A percentile compares a stretch with the other conserved stretches of the same genome.
phyloP scores from a whole-genome alignment of 2,888 invertebrate species.

The Lordiphosa fenestrarum region DNA sequence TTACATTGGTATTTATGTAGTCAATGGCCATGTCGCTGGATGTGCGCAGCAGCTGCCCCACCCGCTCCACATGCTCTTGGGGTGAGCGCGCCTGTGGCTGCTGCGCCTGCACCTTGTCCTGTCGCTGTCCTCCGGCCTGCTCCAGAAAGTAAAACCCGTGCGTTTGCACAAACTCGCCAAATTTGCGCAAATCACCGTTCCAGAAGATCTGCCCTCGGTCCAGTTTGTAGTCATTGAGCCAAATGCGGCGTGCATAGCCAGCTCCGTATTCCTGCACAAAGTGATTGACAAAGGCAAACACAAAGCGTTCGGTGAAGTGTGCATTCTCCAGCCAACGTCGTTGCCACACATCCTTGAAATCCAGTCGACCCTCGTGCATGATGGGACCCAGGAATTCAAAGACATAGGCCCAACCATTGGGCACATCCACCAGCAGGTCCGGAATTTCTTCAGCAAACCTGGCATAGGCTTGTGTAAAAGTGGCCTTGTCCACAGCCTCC shows the following conservation, averaged over 20 bases:
- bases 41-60: constrained; percentile 64
- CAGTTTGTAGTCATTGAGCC: constrained; percentile 71
- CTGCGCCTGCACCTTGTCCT: constrained; percentile 29
- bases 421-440: constrained; percentile 75
- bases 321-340: constrained; percentile 62
- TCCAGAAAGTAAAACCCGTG: constrained; percentile 73
- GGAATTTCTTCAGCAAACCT: constrained; percentile 65
- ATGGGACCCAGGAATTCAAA: constrained; percentile 77
- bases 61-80: constrained; percentile 70
- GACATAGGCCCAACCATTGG: constrained; percentile 74
- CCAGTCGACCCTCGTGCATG: constrained; percentile 64
- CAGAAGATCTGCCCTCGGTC: constrained; percentile 70
- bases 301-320: constrained; percentile 62
- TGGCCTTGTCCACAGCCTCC: constrained; percentile 46
- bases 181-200: constrained; percentile 46
- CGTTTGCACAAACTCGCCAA: constrained; percentile 58
- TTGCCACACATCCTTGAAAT: constrained; percentile 70
- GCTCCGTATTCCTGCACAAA: constrained; percentile 77
- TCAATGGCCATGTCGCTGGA: constrained; percentile 77
- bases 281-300: constrained; percentile 66
- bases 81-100: constrained; percentile 32
- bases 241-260: constrained; percentile 68
- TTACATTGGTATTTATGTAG: constrained; percentile 78
- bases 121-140: constrained; percentile 25
- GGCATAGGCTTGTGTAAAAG: constrained; percentile 63